phyloP scores from a whole-genome alignment of 2,797 vertebrate genomes.

The Acrossocheilus fasciatus region DNA sequence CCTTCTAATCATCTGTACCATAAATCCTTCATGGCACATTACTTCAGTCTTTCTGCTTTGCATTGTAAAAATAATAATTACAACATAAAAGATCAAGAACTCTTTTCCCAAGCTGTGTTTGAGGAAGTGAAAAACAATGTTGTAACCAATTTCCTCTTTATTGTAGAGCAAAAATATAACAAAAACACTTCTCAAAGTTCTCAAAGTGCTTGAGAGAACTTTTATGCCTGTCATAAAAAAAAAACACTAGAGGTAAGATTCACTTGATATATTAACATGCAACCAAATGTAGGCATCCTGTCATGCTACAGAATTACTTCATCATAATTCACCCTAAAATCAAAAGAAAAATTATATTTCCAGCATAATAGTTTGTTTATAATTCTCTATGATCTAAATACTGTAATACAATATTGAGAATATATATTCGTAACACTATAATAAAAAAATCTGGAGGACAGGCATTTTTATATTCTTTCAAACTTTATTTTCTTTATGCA shows the following conservation, averaged over 20 bases:
- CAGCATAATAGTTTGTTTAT: not conserved
- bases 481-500: not conserved
- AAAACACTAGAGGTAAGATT: slow-evolving; percentile 4
- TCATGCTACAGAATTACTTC: not conserved
- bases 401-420: not conserved
- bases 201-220: slow-evolving; percentile 54
- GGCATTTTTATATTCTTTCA: not conserved
- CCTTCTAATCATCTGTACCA: not conserved
- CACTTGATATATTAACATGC: slow-evolving; percentile 10
- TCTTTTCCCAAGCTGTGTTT: not conserved
- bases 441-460: not conserved
- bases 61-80: not conserved
- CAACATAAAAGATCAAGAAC: slow-evolving; percentile 9
- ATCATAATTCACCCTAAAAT: not conserved
- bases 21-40: not conserved
- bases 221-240: slow-evolving; percentile 17
- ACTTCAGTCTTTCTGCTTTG: not conserved
- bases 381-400: not conserved
- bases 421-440: not conserved
- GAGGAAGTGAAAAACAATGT: slow-evolving; percentile 35
- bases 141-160: slow-evolving; percentile 36
- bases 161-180: slow-evolving; percentile 32
- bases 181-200: slow-evolving; percentile 51
- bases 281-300: not conserved
- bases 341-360: not conserved